Conservation (phyloP, 2,797 vertebrate species). For the Gymnothorax javanicus region DNA sequence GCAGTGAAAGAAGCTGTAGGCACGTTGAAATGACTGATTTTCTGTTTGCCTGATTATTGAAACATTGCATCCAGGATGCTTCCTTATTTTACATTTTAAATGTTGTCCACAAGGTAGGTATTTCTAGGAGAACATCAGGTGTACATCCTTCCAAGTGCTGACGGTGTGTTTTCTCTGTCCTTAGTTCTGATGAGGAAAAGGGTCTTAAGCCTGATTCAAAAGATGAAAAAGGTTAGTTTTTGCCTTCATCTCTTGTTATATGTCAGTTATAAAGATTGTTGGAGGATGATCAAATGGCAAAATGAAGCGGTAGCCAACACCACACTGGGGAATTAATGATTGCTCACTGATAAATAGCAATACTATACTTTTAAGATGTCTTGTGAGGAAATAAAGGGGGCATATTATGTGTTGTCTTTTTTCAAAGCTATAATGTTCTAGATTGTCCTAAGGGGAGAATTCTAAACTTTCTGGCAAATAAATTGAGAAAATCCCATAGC, state of each 20-base stretch:
- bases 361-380: no score
- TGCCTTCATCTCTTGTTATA: not conserved
- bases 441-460: no score
- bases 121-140: slow-evolving; percentile 24
- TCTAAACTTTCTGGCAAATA: no score
- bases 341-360: no score
- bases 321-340: no score
- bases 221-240: slow-evolving; percentile 87
- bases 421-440: no score
- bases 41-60: slow-evolving; percentile 46
- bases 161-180: slow-evolving; percentile 70
- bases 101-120: slow-evolving; percentile 43
- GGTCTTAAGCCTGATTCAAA: slow-evolving; percentile 77
- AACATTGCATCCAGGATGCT: slow-evolving; percentile 52
- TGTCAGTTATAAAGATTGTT: not conserved
- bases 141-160: slow-evolving; percentile 41
- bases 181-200: slow-evolving; percentile 84
- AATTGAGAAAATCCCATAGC: no score
- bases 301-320: no score
- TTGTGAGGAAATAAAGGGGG: no score
- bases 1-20: slow-evolving; percentile 40
- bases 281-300: no score
- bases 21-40: slow-evolving; percentile 31
- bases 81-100: slow-evolving; percentile 44
- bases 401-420: no score